Percentiles rank a stretch among this genome's conserved stretches.
These are phyloP conservation scores for Ibidorhyncha struthersii DNA, from an alignment of 2,113 vertebrate species.

Conservation along the genomic window DNA sequence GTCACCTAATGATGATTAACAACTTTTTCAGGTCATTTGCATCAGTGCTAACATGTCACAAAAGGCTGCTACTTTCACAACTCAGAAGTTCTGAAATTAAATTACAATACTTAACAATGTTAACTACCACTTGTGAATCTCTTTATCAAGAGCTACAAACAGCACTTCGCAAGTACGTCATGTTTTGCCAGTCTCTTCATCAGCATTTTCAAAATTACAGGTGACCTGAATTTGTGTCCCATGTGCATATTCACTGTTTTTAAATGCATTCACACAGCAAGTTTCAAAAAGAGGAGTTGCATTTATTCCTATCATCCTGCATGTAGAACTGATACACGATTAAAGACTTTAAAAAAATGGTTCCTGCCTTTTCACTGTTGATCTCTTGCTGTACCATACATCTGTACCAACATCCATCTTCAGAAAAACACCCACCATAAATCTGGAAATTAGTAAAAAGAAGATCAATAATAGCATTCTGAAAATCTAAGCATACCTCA, in stretches of 20 bases:
- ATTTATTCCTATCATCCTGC: neutral
- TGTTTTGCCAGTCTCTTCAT: neutral
- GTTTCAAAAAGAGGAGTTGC: neutral
- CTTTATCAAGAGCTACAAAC: neutral
- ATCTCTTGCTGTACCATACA: conserved; percentile 76
- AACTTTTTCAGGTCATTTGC: neutral
- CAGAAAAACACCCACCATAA: conserved; percentile 82
- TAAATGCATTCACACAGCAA: neutral
- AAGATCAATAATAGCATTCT: neutral
- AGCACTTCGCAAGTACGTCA: neutral
- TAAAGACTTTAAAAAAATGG: neutral
- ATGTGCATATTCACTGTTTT: neutral
- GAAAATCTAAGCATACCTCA: neutral
- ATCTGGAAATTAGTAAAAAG: conserved; percentile 65
- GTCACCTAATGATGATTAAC: neutral
- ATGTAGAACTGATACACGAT: neutral
- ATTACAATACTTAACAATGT: neutral
- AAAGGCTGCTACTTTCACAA: neutral
- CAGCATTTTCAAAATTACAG: neutral
- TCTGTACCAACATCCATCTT: conserved; percentile 83
- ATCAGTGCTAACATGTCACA: neutral
- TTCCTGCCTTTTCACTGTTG: conserved; percentile 75
- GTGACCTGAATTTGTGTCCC: neutral
- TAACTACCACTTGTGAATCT: neutral
- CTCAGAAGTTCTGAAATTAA: neutral